These are phyloP conservation scores for Epinephelus malabaricus DNA, from an alignment of 2,797 vertebrate genomes.

Conservation along the genomic window DNA sequence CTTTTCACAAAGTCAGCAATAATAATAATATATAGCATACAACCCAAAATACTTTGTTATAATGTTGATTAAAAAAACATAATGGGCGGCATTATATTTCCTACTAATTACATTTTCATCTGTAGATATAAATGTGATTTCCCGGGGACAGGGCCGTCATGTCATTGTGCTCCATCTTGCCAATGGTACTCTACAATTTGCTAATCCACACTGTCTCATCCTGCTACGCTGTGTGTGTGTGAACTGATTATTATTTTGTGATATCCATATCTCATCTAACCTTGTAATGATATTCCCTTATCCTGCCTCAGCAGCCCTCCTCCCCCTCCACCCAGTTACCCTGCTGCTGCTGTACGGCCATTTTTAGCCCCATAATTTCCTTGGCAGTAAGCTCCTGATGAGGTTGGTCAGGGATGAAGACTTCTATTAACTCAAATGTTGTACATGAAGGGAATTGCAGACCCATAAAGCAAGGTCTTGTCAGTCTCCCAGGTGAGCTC, in stretches of 20 bases:
- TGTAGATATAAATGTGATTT: not conserved
- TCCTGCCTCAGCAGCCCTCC: conserved; percentile 67
- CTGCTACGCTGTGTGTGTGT: conserved; percentile 36
- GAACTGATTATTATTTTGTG: conserved; percentile 74
- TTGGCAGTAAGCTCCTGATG: conserved; percentile 88
- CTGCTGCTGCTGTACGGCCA: conserved; percentile 77
- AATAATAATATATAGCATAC: too few species aligned
- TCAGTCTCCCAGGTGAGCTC: conserved; percentile 85
- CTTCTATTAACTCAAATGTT: conserved; percentile 91
- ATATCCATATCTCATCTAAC: conserved; percentile 80
- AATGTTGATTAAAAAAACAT: not conserved
- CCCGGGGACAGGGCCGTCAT: not conserved
- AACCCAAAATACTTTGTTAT: not conserved
- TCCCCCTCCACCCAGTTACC: conserved; percentile 50
- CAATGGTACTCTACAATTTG: conserved; percentile 13
- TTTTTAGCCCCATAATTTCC: conserved; percentile 89
- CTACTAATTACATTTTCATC: not conserved
- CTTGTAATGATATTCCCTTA: conserved; percentile 83
- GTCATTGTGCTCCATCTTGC: conserved; percentile 14
- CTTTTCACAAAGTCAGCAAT: not conserved
- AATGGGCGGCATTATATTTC: not conserved
- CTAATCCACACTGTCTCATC: conserved; percentile 13
- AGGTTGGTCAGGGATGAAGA: conserved; percentile 91
- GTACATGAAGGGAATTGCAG: conserved; percentile 88
- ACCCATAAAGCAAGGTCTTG: conserved; percentile 88